Evolutionary conservation across 2,113 vertebrate species (phyloP), one percentile per base, ranked within the genome.

Genomic region (Rhagologus leucostigma): DNA sequence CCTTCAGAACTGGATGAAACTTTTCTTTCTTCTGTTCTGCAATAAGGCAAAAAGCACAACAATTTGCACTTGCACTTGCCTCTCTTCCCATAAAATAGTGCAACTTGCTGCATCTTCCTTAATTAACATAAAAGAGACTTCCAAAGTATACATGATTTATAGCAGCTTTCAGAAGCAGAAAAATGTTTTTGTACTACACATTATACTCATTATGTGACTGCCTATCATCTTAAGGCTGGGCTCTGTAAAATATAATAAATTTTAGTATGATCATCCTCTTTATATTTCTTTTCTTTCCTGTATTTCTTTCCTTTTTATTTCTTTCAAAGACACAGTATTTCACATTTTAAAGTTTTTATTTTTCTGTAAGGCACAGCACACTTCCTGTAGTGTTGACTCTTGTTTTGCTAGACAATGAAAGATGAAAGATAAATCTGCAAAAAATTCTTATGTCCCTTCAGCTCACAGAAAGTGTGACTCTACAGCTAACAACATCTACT

Each of bases 41-140:
- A 96, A 82, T 90, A 90, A 96, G 85, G 95, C 88, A 92, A 96
- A 97, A 97, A 96, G 92, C 90, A 94, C 79, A 95, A 94, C 84
- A 93, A 90, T 96, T 93, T 89, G 83, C 92, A 93, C 56, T 93
- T 82, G 70, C 52, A 56, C 59, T 95, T 94, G 82, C 75, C 55
- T 93, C 71, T 82, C 84, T 94, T 92, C 67, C 81, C 70, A 82
- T 76, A 94, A 94, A 94, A 94, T 90, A 94, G 7, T 89, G 71
- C 91, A 95, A 95, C 59, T 91, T 89, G 46, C 74, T 74, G 75
- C 85, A 96, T 91, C 88, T 96, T 96, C 73, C 56, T 86, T 96
- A 93, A 95, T 95, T 96, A 96, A 90, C 76, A 92, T 86, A 95
- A 86, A 94, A 75, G 78, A 83, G 56, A 88, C 85, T 93, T 96